Percentiles rank a stretch among this genome's conserved stretches.
These are phyloP conservation scores for pig (Sus scrofa) DNA, from an alignment of 2,113 vertebrate genomes.

Conservation along the genomic window T2T-Sscrofa CM000824.6:232327001-232327500, in stretches of 20 bases:
- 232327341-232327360: too few species aligned
- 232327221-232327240: too few species aligned
- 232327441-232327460: neutral
- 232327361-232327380: neutral
- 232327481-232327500: neutral
- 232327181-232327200: neutral
- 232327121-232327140: neutral
- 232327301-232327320: neutral
- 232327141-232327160: neutral
- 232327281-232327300: too few species aligned
- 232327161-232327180: neutral
- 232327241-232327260: neutral
- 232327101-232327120: fast-evolving
- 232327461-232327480: neutral
- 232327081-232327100: neutral
- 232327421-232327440: too few species aligned
- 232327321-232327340: neutral
- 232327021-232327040: neutral
- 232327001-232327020: neutral
- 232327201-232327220: neutral
- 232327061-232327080: neutral
- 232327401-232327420: neutral
- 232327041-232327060: neutral
- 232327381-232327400: fast-evolving
- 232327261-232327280: neutral